Evolutionary conservation across 2,888 invertebrate species (phyloP), one percentile per base, ranked within the genome.

Genomic region (Hirudinaria manillensis): DNA sequence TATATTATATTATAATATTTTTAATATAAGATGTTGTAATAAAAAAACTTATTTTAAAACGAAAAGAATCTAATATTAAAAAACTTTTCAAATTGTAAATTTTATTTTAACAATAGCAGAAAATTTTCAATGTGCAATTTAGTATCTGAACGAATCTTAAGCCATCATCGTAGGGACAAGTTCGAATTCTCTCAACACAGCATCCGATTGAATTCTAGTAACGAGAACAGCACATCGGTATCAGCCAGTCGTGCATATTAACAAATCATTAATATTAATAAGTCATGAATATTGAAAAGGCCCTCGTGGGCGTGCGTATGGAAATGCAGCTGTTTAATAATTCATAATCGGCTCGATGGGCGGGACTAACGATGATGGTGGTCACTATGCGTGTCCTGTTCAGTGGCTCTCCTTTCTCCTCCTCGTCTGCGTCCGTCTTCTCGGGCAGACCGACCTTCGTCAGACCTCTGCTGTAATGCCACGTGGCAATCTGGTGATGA

Each of bases 311-410:
- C 38, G 10, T 38, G 10, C 10, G 1, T 7, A 45, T 45, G 45
- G 6, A 45, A 45, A 45, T 45, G 45, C 16, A 10, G 10, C 13
- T 45, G 45, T 45, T n/a, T 45, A 45, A 2, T 45, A 45, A 45
- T 45, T 45, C 13, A 45, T 38, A 6, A 45, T n/a, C n/a, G 45
- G 45, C 13, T 10, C 1, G 45, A 16, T 45, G 45, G 45, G 45
- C 45, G 10, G n/a, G 7, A 72, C 78, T 80, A 77, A 83, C 83
- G 77, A 80, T 65, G 56, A 82, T 81, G 38, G 80, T 81, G 4
- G 81, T 81, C n/a, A 82, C 79, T 34, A 80, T 79, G 29, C 80
- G 77, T 13, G 80, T 81, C 66, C 53, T 70, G 36, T 75, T 75
- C 29, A 70, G 29, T 6, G 70, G 2, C n/a, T 51, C 32, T 19